Evolutionary conservation across 2,113 vertebrate genomes (phyloP), one percentile per base, ranked within the genome.

Genomic region (Oryzias melastigma): DNA sequence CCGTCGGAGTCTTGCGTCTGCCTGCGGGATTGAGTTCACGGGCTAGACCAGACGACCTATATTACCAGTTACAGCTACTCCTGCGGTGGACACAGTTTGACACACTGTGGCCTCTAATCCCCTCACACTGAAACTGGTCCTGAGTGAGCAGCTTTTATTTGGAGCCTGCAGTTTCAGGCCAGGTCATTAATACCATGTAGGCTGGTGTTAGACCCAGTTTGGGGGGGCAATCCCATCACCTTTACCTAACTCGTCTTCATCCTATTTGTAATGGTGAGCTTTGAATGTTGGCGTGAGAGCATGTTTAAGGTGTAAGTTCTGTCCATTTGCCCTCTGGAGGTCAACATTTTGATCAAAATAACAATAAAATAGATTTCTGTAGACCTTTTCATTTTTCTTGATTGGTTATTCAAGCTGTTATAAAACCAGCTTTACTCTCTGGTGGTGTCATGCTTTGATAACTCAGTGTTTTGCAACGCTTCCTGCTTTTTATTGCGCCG

Each of bases 11-110:
- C 35, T 25, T 18, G 29, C 53, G 78, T 80, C 81, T 86, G 69
- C 65, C 71, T 40, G 50, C 20, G 16, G 78, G 82, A 89, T 89
- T 91, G 82, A 86, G 90, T 88, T 82, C 83, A 87, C 64, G 8
- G 81, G 42, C 77, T 12, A 86, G 82, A 86, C 83, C 20, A 54
- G 58, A n/a, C 58, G 85, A 86, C 85, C 85, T 85, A 86, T 78
- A 85, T 84, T 82, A 74, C 60, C 70, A 65, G 58, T 73, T 71
- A 65, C 71, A 8, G 35, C 55, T 68, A 25, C 68, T 63, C 24
- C 81, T 17, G 50, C 78, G 63, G 61, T 29, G 24, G 55, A 61
- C 68, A 41, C 40, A 5, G 40, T 51, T 48, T 18, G 8, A 41
- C 46, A 35, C 35, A 35, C 35, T 35, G 35, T 35, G 35, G 7